phyloP scores from a whole-genome alignment of 2,113 vertebrate species.

The Microcebus jonahi region DNA sequence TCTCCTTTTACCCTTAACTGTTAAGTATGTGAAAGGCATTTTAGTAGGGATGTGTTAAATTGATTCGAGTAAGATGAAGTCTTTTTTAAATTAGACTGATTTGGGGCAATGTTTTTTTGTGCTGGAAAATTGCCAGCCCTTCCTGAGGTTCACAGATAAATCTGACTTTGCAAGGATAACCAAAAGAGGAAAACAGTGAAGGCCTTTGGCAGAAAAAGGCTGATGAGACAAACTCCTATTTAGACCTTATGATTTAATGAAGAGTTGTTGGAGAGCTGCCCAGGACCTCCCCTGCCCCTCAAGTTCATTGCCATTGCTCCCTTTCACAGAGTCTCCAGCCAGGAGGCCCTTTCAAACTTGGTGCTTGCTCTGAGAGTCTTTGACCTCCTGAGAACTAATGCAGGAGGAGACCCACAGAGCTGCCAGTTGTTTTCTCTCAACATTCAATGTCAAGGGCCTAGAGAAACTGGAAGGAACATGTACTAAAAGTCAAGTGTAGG shows the following conservation, averaged over 20 bases:
- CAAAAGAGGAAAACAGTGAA: not conserved
- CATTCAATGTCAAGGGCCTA: constrained; percentile 10
- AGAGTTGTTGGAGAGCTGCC: not conserved
- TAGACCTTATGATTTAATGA: constrained; percentile 7
- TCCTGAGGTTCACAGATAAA: not conserved
- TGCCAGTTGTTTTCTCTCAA: not conserved
- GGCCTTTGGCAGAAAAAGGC: not conserved
- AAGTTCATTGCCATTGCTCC: not conserved
- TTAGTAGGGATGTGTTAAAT: constrained; percentile 38
- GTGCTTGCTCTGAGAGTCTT: not conserved
- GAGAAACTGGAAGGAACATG: constrained; percentile 6
- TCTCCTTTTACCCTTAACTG: not conserved
- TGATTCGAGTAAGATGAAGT: constrained; percentile 37
- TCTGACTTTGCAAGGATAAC: not conserved
- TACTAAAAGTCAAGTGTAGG: not conserved
- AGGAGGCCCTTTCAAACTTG: constrained; percentile 7
- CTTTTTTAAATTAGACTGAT: constrained; percentile 36
- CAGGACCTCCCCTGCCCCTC: not conserved
- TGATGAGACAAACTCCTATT: constrained; percentile 15
- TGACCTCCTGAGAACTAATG: not conserved
- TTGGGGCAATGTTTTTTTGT: not conserved
- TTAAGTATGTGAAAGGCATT: constrained; percentile 35
- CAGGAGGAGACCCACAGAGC: not conserved
- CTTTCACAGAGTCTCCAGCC: not conserved
- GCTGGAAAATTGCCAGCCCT: constrained; percentile 29